A percentile compares a stretch with the other conserved stretches of the same genome.
Evolutionary conservation across 2,113 vertebrate species (phyloP).

Genomic region (Channa argus): DNA sequence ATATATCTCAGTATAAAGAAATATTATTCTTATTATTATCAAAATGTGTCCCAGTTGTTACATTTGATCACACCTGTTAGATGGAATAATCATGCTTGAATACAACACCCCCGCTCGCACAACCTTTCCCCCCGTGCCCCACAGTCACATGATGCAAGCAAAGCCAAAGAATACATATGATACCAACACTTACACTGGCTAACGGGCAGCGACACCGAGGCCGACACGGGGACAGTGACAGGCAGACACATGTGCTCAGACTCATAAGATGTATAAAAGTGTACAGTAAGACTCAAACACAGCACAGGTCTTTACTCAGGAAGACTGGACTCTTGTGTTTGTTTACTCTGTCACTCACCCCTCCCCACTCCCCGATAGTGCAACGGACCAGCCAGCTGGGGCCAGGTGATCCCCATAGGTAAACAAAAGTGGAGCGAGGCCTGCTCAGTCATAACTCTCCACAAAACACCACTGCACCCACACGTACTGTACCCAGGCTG

Average conservation of each 20-base stretch:
- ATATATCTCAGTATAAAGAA: neutral
- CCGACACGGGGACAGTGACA: slow-evolving; percentile 12
- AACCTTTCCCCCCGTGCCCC: slow-evolving; percentile 13
- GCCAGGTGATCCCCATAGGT: slow-evolving; percentile 65
- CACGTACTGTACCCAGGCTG: slow-evolving; percentile 29
- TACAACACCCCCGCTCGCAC: neutral
- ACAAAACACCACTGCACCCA: slow-evolving; percentile 62
- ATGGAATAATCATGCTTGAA: slow-evolving; percentile 2
- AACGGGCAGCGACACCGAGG: slow-evolving; percentile 27
- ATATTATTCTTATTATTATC: neutral
- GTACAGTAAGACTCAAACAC: slow-evolving; percentile 3
- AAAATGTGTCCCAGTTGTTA: neutral
- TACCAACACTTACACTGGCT: slow-evolving; percentile 37
- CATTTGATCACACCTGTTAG: slow-evolving; percentile 38
- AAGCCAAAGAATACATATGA: slow-evolving; percentile 47
- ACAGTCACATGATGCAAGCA: slow-evolving; percentile 39
- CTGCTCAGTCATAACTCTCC: slow-evolving; percentile 47
- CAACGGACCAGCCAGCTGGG: slow-evolving; percentile 32
- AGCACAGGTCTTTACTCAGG: neutral
- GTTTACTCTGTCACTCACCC: slow-evolving; percentile 35
- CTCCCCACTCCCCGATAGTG: slow-evolving; percentile 34
- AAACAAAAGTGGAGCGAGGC: slow-evolving; percentile 59
- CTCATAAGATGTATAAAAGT: slow-evolving; percentile 3
- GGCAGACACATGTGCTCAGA: slow-evolving; percentile 29
- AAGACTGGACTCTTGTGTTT: slow-evolving; percentile 33